phyloP scores from a whole-genome alignment of 2,888 invertebrate genomes.

The Pteria penguin region DNA sequence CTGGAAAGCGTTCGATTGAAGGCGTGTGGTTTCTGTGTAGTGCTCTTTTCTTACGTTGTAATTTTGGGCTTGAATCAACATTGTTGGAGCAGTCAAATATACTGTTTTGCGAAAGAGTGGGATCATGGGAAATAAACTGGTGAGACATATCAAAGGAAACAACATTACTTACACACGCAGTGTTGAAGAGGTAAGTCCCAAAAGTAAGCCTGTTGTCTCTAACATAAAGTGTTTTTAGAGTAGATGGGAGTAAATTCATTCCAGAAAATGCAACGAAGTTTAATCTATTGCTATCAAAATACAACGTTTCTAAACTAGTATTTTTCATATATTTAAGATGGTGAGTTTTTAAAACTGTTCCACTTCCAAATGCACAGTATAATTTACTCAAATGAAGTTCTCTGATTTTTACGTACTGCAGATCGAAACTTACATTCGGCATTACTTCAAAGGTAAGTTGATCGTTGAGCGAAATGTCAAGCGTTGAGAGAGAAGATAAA shows the following conservation, averaged over 20 bases:
- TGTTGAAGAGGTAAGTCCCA: background rate
- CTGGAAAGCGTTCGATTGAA: background rate
- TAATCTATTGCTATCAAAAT: background rate
- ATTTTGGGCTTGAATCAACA: background rate
- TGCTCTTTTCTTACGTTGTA: background rate
- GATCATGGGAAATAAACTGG: background rate
- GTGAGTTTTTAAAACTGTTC: background rate
- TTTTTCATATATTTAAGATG: background rate
- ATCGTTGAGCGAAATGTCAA: background rate
- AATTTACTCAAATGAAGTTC: background rate
- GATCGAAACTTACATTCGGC: background rate
- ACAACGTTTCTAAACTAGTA: background rate
- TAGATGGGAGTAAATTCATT: background rate
- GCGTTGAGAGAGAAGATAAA: background rate
- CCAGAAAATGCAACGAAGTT: background rate
- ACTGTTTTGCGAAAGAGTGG: background rate
- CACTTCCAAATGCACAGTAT: background rate
- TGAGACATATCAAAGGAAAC: background rate
- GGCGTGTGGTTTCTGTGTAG: background rate
- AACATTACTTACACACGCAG: background rate
- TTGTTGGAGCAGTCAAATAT: background rate
- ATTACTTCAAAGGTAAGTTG: background rate
- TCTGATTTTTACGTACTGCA: background rate
- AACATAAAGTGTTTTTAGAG: background rate
- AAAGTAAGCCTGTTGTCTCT: background rate